A percentile compares a stretch with the other conserved stretches of the same genome.
Conservation (phyloP, 1,140 invertebrate genomes). For the Meloidogyne chitwoodi region DNA sequence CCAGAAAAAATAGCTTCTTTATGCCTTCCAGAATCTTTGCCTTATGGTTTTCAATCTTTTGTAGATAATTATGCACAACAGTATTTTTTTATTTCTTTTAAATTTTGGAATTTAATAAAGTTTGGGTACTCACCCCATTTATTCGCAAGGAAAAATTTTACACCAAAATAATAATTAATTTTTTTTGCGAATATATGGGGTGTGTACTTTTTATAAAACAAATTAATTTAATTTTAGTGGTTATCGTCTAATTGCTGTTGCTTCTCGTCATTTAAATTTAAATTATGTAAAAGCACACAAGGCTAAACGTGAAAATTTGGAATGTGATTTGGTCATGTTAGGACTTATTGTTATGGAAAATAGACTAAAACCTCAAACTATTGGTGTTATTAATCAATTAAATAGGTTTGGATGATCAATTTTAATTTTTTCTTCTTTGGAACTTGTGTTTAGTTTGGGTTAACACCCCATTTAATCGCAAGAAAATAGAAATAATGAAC, state of each 20-base stretch:
- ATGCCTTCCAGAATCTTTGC: conserved; percentile 43
- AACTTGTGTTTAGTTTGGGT: too few species aligned
- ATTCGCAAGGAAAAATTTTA: too few species aligned
- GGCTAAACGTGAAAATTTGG: conserved; percentile 49
- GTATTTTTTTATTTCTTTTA: background rate
- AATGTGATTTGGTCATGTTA: conserved; percentile 52
- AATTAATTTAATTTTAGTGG: conserved; percentile 19
- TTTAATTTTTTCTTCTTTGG: too few species aligned
- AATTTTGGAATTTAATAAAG: background rate
- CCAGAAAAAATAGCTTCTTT: conserved; percentile 56
- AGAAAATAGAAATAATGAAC: too few species aligned
- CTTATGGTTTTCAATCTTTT: conserved; percentile 37
- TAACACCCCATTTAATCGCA: too few species aligned
- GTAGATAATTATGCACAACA: conserved; percentile 59
- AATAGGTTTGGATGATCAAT: conserved; percentile 36
- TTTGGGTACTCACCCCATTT: too few species aligned
- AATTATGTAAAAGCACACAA: conserved; percentile 55
- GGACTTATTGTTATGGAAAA: conserved; percentile 59
- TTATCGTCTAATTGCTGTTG: conserved; percentile 58
- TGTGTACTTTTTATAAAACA: background rate
- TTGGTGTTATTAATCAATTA: conserved; percentile 56
- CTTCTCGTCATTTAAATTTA: conserved; percentile 37
- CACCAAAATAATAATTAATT: too few species aligned
- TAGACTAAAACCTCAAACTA: conserved; percentile 50
- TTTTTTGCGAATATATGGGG: too few species aligned